Evolutionary conservation across 2,888 invertebrate genomes (phyloP), one percentile per base, ranked within the genome.

Genomic region (Drosophila kanekoi): DNA sequence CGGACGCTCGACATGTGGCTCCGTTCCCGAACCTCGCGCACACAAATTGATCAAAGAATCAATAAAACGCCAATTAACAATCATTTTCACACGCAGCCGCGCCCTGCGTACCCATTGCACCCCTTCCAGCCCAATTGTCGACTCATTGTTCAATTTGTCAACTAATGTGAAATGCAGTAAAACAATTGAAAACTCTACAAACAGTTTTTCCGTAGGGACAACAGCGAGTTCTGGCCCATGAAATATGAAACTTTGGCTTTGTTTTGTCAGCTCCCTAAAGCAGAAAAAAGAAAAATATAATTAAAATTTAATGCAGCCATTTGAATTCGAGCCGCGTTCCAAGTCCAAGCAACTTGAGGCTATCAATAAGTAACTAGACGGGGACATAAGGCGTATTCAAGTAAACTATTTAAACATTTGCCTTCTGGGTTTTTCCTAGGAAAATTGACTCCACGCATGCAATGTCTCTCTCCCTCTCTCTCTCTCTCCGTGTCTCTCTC

Each of bases 51-150:
- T 84, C 66, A 61, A 44, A 48, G 63, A 82, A 81, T 86, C 86
- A 79, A 81, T 82, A 86, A 86, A 86, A 82, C 52, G 54, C 44
- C 86, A 79, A 85, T 85, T 85, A 84, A 66, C 82, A 84, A 68
- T 66, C 61, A 75, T 79, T 84, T 81, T 85, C 79, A 84, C 85
- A 77, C 80, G 77, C 64, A 44, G 63, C 28, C 23, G 23, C 23
- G 23, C 23, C 23, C 23, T 23, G 23, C 23, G 6, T 8, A 8
- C 23, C 23, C 28, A 2, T 2, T 8, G 8, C 28, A 51, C 40
- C 52, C 41, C 43, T 56, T 23, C 18, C 57, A 44, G n/a, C 56
- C 51, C 28, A 28, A 28, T 28, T 8, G 28, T 28, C 51, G 33
- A 33, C 44, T 56, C 64, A 62, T 80, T 61, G 47, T 66, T 76